Percentiles rank a stretch among this genome's conserved stretches.
phyloP scores from a whole-genome alignment of 2,888 invertebrate genomes.

The Fabriciana adippe region DNA sequence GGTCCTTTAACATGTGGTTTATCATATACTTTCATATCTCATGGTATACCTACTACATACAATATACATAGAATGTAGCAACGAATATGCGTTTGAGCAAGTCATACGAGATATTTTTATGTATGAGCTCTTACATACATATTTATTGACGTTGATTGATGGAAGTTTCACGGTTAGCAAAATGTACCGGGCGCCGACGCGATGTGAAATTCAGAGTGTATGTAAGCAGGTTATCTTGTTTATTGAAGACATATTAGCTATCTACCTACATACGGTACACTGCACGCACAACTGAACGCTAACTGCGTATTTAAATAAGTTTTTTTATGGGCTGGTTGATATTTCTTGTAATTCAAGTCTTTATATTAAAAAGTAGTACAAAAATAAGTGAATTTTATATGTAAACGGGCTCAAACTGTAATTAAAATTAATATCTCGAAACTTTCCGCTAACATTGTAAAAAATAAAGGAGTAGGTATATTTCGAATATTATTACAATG shows the following conservation, averaged over 20 bases:
- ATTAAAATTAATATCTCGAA: too few species aligned
- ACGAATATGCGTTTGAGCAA: neutral
- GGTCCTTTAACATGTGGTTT: too few species aligned
- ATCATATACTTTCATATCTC: too few species aligned
- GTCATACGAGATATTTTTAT: conserved; percentile 20
- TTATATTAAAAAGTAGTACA: neutral
- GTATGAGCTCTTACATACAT: conserved; percentile 20
- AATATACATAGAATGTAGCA: neutral
- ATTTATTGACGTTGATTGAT: conserved; percentile 29
- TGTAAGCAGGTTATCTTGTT: conserved; percentile 10
- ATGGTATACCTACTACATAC: neutral
- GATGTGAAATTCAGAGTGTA: conserved; percentile 14
- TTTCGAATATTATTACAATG: neutral
- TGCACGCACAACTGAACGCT: neutral
- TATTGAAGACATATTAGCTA: neutral
- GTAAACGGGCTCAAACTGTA: too few species aligned
- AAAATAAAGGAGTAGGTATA: neutral
- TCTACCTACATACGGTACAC: too few species aligned
- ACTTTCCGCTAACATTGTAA: too few species aligned
- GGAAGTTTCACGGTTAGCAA: conserved; percentile 18
- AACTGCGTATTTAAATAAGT: neutral
- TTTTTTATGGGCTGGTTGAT: neutral
- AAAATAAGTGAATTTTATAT: too few species aligned
- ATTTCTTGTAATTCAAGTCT: neutral
- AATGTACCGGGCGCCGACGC: conserved; percentile 12